Base-by-base conservation (phyloP, 2,113 vertebrate species). In the Microcebus tavaratra region DNA sequence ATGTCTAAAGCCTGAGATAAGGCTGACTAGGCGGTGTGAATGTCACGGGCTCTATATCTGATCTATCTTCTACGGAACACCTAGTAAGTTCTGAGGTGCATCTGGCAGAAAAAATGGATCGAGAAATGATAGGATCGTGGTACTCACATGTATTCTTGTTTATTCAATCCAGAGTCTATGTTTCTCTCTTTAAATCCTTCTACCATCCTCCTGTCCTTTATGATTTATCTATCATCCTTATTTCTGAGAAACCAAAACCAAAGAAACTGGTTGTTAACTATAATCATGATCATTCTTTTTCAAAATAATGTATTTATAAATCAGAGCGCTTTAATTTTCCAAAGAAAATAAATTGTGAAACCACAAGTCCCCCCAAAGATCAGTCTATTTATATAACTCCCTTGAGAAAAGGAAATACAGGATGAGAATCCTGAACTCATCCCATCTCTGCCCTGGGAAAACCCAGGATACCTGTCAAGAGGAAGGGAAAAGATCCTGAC, bases 191-290 rank as follows among this genome's bases (percentile, higher is more conserved):
- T 92, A 96, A 97, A 94, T 65, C 48, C 85, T 72, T 61, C 45
- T 92, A 91, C 79, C 21, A 85, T 10, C 39, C 48, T 96, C 94
- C 83, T 94, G 73, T 27, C 4, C 87, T 95, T 97, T 78, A 73
- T 84, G 95, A 91, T 94, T 94, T 96, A 96, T 96, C 76, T 96
- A 95, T 96, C 76, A 88, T 97, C 97, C 95, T 98, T 98, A 98
- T 95, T 92, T 84, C 31, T 90, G 76, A 98, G 86, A 96, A 97
- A 97, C 63, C 59, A 95, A 96, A 98, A 82, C 80, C 76, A 88
- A 78, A 86, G 97, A 97, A 96, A 97, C 85, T 84, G 78, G 93
- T 50, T 97, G 91, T 91, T 97, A 94, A 86, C 55, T 76, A 36
- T 91, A 95, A 95, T 89, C 79, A 85, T 85, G 85, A 4, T 73